phyloP scores from a whole-genome alignment of 2,888 invertebrate genomes.

The Schizaphis graminum region DNA sequence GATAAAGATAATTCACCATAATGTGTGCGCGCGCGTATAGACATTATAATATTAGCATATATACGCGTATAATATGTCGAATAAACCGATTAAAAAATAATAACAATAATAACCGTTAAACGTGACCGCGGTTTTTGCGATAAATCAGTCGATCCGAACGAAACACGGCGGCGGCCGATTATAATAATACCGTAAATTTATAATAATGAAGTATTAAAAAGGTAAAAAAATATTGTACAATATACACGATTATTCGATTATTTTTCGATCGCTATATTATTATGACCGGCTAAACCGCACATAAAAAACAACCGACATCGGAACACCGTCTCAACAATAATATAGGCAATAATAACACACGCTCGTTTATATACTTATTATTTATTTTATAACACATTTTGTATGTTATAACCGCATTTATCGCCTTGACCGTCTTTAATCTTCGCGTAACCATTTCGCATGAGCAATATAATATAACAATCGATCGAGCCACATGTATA shows the following conservation, averaged over 20 bases:
- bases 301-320: background rate
- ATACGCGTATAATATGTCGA: background rate
- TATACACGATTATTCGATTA: background rate
- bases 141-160: background rate
- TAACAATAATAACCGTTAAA: constrained; percentile 1
- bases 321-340: background rate
- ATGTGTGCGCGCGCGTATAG: background rate
- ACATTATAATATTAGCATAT: background rate
- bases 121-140: background rate
- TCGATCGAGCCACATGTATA: too few species aligned
- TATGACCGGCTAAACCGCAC: background rate
- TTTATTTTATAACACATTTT: too few species aligned
- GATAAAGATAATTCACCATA: background rate
- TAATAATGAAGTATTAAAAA: background rate
- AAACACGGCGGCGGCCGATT: background rate
- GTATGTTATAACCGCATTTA: too few species aligned
- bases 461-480: too few species aligned
- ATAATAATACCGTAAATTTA: background rate
- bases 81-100: constrained; percentile 2
- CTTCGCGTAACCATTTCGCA: too few species aligned
- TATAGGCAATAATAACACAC: too few species aligned
- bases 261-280: background rate
- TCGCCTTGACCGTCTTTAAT: too few species aligned
- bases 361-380: too few species aligned
- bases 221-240: background rate